Conservation (phyloP, 2,797 vertebrate species). For the Bufotes viridis region DNA sequence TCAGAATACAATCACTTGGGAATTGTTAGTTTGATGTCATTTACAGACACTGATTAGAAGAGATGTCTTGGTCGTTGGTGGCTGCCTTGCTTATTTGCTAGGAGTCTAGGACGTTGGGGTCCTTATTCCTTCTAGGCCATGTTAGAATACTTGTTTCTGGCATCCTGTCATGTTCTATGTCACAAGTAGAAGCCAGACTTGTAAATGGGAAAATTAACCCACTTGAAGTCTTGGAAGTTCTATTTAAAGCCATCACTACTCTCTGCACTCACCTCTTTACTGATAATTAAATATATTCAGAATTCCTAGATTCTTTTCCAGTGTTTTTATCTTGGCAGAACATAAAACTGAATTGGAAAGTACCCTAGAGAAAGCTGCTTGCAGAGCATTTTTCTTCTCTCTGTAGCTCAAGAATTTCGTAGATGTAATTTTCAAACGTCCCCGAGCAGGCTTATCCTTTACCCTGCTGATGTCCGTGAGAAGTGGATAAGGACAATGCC, state of each 20-base stretch:
- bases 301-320: slow-evolving; percentile 40
- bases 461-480: slow-evolving; percentile 13
- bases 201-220: slow-evolving; percentile 22
- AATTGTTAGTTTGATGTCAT: background rate
- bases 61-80: slow-evolving; percentile 21
- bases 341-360: slow-evolving; percentile 42
- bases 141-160: background rate
- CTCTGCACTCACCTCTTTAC: slow-evolving; percentile 18
- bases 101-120: background rate
- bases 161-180: background rate
- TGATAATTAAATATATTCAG: slow-evolving; percentile 42
- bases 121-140: slow-evolving; percentile 1
- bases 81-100: background rate
- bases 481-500: background rate
- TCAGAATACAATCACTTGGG: slow-evolving; percentile 2
- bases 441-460: background rate
- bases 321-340: slow-evolving; percentile 38
- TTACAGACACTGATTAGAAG: slow-evolving; percentile 22
- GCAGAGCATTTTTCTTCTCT: slow-evolving; percentile 6
- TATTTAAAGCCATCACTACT: slow-evolving; percentile 24
- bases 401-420: slow-evolving; percentile 11
- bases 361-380: slow-evolving; percentile 43
- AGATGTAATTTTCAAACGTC: slow-evolving; percentile 18
- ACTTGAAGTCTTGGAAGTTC: slow-evolving; percentile 13
- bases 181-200: background rate